These are phyloP conservation scores for Sisyra terminalis DNA, from an alignment of 2,888 invertebrate genomes.

Conservation along the genomic window DNA sequence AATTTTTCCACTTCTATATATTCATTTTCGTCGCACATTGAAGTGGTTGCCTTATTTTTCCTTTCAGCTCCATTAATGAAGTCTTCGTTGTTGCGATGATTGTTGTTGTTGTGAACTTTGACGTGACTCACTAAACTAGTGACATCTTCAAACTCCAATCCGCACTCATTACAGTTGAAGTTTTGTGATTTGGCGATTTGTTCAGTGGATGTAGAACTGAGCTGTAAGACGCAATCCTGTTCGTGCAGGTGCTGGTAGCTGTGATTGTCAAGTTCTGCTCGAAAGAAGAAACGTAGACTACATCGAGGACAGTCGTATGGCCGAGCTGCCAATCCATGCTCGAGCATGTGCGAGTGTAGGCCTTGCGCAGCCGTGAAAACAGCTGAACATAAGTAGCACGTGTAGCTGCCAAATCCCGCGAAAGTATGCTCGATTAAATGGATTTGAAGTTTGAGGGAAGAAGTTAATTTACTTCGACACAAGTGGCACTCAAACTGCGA, in stretches of 20 bases:
- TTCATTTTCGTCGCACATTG: not conserved
- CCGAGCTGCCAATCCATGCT: slow-evolving; percentile 63
- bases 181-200: not conserved
- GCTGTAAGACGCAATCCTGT: not conserved
- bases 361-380: slow-evolving; percentile 72
- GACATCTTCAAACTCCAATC: not conserved
- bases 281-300: slow-evolving; percentile 75
- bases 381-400: slow-evolving; percentile 77
- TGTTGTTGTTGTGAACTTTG: not conserved
- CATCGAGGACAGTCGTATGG: slow-evolving; percentile 79
- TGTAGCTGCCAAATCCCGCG: slow-evolving; percentile 67
- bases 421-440: slow-evolving; percentile 89
- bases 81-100: not conserved
- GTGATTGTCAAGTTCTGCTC: slow-evolving; percentile 83
- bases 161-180: not conserved
- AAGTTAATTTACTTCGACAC: slow-evolving; percentile 60
- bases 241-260: slow-evolving; percentile 33
- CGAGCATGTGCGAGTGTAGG: slow-evolving; percentile 65
- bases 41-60: not conserved
- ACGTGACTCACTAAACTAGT: not conserved
- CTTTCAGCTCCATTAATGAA: not conserved
- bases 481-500: slow-evolving; percentile 55
- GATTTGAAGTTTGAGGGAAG: slow-evolving; percentile 66
- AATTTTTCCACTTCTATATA: slow-evolving; percentile 1
- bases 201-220: not conserved